Conservation (phyloP, 2,888 invertebrate genomes). For the Agonum fuliginosum region DNA sequence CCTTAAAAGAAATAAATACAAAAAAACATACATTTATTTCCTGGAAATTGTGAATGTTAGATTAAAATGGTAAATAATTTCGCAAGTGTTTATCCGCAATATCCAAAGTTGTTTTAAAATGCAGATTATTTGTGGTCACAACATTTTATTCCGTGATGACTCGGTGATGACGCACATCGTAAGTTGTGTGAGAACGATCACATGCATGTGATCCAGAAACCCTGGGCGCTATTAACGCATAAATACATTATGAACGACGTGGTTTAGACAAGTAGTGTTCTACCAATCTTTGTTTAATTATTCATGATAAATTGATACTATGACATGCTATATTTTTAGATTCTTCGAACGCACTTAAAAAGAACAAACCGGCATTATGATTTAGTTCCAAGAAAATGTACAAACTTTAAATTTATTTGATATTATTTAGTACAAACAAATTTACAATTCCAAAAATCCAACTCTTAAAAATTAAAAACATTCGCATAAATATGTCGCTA, state of each 20-base stretch:
- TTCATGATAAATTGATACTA: not conserved
- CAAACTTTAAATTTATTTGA: not conserved
- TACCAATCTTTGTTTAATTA: slow-evolving; percentile 2
- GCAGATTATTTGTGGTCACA: no score
- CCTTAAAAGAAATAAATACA: no score
- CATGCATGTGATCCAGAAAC: not conserved
- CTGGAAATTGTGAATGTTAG: no score
- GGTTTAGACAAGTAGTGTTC: not conserved
- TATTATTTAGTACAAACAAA: not conserved
- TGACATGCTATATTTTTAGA: not conserved
- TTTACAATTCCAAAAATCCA: not conserved
- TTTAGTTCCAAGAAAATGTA: no score
- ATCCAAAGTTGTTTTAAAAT: no score
- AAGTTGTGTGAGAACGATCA: not conserved
- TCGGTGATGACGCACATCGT: not conserved
- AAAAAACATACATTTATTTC: no score
- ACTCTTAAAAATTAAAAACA: not conserved
- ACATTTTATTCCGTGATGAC: no score
- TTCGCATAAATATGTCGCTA: slow-evolving; percentile 14
- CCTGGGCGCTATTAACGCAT: not conserved
- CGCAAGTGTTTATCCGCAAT: no score
- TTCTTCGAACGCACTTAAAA: no score
- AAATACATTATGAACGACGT: not conserved
- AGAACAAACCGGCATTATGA: no score
- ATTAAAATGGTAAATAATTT: no score